Conservation (phyloP, 2,888 invertebrate species). For the Cetonia aurata region DNA sequence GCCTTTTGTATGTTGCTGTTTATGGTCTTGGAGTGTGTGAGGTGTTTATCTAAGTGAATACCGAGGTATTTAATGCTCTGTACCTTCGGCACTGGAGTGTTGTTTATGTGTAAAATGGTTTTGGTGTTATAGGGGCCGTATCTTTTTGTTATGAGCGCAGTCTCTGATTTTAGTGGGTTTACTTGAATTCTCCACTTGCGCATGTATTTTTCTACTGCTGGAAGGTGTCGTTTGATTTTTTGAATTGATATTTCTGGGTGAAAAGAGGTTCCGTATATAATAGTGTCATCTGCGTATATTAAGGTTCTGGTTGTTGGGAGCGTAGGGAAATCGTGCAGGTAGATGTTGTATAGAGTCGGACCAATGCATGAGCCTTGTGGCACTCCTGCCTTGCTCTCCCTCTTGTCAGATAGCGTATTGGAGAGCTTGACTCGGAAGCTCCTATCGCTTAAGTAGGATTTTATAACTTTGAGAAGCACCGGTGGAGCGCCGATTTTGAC, state of each 20-base stretch:
- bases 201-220: too few species aligned
- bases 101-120: too few species aligned
- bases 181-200: too few species aligned
- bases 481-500: neutral
- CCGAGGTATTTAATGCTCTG: too few species aligned
- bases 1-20: too few species aligned
- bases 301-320: neutral
- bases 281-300: constrained; percentile 14
- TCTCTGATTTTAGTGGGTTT: too few species aligned
- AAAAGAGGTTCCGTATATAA: neutral
- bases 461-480: neutral
- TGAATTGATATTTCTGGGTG: neutral
- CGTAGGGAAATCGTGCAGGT: neutral
- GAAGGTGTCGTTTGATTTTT: constrained; percentile 1
- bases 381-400: neutral
- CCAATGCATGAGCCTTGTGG: neutral
- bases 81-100: too few species aligned
- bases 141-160: too few species aligned
- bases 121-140: too few species aligned
- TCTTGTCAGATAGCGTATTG: neutral
- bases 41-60: too few species aligned
- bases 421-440: neutral
- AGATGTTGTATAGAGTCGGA: neutral
- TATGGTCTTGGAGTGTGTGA: too few species aligned
- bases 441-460: neutral